Evolutionary conservation across 2,113 vertebrate species (phyloP).

Genomic region (Tauraco erythrolophus): DNA sequence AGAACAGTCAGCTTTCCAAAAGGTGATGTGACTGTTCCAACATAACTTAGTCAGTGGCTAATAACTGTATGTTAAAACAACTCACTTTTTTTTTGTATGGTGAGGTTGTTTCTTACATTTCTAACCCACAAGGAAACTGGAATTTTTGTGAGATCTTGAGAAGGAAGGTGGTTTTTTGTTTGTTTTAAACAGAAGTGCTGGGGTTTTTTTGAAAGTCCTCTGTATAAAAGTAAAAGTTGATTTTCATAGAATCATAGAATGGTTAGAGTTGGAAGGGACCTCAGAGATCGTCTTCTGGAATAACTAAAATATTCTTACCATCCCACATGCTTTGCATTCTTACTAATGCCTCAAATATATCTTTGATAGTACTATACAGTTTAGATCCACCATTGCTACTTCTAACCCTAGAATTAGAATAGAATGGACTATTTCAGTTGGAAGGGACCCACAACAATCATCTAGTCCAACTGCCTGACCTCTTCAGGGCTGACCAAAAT

Average conservation of each 20-base stretch:
- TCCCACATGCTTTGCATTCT: background rate
- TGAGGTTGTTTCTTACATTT: background rate
- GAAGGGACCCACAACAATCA: background rate
- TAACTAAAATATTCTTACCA: background rate
- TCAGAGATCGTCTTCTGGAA: no score
- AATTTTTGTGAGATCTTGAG: background rate
- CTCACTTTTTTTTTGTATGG: background rate
- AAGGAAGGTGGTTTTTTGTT: background rate
- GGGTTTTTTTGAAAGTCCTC: fast-evolving
- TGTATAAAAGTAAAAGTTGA: background rate
- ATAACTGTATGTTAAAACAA: background rate
- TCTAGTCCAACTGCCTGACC: background rate
- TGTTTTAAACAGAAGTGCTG: background rate
- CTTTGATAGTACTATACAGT: background rate
- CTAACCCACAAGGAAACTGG: background rate
- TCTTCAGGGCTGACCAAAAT: background rate
- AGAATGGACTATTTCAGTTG: background rate
- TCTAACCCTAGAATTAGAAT: background rate
- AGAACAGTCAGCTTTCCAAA: background rate
- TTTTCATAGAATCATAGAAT: no score
- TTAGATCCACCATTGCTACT: background rate
- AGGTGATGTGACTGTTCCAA: background rate
- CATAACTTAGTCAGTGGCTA: background rate
- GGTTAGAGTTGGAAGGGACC: no score
- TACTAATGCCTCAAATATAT: background rate